Conservation (phyloP, 2,888 invertebrate genomes). For the Calephelis perditalis region DNA sequence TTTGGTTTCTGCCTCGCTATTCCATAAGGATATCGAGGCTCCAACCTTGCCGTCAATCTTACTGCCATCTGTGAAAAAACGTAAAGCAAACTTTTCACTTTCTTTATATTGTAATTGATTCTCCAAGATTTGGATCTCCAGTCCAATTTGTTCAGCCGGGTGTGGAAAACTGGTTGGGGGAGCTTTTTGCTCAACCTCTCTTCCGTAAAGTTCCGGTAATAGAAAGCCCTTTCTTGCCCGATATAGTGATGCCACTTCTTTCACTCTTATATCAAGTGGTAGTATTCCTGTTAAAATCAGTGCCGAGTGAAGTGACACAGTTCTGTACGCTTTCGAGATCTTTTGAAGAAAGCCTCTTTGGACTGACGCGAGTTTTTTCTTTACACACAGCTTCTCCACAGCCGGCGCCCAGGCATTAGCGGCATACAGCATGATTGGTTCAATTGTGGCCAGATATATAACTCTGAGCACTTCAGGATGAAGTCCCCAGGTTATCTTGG, state of each 20-base stretch:
- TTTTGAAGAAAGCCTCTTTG: slow-evolving; percentile 11
- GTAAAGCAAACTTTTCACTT: neutral
- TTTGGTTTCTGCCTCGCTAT: too few species aligned
- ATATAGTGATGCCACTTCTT: slow-evolving; percentile 18
- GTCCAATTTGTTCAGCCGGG: slow-evolving; percentile 7
- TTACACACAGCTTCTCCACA: neutral
- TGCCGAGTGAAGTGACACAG: slow-evolving; percentile 11
- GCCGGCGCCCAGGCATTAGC: slow-evolving; percentile 10
- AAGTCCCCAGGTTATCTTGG: too few species aligned
- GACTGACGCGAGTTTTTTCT: slow-evolving; percentile 3
- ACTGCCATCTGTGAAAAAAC: neutral
- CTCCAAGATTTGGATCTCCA: neutral
- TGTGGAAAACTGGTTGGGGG: slow-evolving; percentile 8
- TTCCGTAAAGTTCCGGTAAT: neutral
- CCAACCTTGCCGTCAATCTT: too few species aligned
- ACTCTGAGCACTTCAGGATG: neutral
- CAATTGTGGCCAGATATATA: slow-evolving; percentile 13
- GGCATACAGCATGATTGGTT: slow-evolving; percentile 17
- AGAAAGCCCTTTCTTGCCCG: slow-evolving; percentile 18
- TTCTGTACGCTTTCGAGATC: slow-evolving; percentile 17
- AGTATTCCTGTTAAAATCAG: too few species aligned
- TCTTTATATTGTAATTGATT: neutral
- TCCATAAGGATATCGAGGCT: slow-evolving; percentile 4
- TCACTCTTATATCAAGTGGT: slow-evolving; percentile 18
- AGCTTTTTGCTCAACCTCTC: slow-evolving; percentile 11